Conservation (phyloP, 2,888 invertebrate species). For the Synergus gifuensis region DNA sequence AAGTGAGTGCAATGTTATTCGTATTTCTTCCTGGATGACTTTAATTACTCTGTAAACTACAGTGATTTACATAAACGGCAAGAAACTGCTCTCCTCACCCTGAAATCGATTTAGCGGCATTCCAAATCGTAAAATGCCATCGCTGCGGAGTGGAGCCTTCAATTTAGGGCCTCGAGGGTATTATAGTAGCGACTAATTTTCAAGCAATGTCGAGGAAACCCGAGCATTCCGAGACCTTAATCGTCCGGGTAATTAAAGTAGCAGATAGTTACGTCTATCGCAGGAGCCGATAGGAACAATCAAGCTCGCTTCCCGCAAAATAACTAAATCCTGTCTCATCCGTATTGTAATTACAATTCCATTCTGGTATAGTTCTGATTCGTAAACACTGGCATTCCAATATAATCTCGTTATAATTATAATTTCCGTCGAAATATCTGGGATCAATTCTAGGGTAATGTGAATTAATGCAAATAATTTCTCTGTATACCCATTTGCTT, state of each 20-base stretch:
- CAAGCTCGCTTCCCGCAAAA: constrained; percentile 54
- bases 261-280: constrained; percentile 53
- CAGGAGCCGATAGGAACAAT: constrained; percentile 56
- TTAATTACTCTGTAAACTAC: constrained; percentile 37
- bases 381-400: neutral
- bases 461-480: neutral
- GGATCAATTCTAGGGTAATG: neutral
- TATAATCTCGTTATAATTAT: neutral
- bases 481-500: neutral
- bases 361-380: neutral
- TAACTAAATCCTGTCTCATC: constrained; percentile 26
- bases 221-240: constrained; percentile 41
- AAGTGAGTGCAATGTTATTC: neutral
- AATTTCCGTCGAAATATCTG: neutral
- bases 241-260: constrained; percentile 41
- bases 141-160: constrained; percentile 22
- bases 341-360: constrained; percentile 15
- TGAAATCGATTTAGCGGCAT: constrained; percentile 31
- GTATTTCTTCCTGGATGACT: neutral
- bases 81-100: constrained; percentile 34
- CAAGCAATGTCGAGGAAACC: constrained; percentile 37
- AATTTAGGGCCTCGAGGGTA: constrained; percentile 39
- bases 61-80: constrained; percentile 39
- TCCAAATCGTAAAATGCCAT: constrained; percentile 38
- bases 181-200: constrained; percentile 38